Evolutionary conservation across 2,888 invertebrate species (phyloP), one percentile per base, ranked within the genome.

Genomic region (Agonopterix heracliana): DNA sequence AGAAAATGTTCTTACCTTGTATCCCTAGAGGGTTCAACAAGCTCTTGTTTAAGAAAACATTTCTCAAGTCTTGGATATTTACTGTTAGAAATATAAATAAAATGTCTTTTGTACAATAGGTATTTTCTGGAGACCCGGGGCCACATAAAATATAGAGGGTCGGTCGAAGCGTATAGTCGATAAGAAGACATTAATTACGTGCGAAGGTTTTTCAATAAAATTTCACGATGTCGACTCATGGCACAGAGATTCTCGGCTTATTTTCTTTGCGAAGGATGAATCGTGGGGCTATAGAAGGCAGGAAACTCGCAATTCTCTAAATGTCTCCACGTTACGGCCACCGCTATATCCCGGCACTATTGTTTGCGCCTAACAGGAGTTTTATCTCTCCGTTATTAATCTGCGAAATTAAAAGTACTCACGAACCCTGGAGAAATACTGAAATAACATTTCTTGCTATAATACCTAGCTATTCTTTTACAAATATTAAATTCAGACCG

Each of bases 311-410:
- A 63, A 66, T 68, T 63, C 64, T 64, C 62, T 61, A 66, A 66
- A 61, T 61, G 66, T 57, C 62, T 53, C 56, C 59, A 53, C 56
- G 52, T 65, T 60, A 60, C 57, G 56, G 54, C 50, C 53, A 42
- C 54, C 53, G 55, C 55, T 59, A 54, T 59, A 60, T 50, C 59
- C 59, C 57, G 47, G 55, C 59, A 66, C 72, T 68, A 74, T 75
- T 77, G 70, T 78, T 68, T 66, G 56, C 61, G 53, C 47, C 56
- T 60, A 62, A 65, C 63, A 64, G 59, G 61, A 66, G 60, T 64
- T 67, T 71, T 67, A 68, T 69, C 62, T 69, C 56, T 34, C 54
- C 56, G 63, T 66, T 73, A 76, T 73, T 74, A 73, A 75, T 73
- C 65, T 69, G 53, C 53, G 53, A 65, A 66, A 68, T 70, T 70